Evolutionary conservation across 2,797 vertebrate genomes (phyloP).

Genomic region (Pseudochirops corinnae): DNA sequence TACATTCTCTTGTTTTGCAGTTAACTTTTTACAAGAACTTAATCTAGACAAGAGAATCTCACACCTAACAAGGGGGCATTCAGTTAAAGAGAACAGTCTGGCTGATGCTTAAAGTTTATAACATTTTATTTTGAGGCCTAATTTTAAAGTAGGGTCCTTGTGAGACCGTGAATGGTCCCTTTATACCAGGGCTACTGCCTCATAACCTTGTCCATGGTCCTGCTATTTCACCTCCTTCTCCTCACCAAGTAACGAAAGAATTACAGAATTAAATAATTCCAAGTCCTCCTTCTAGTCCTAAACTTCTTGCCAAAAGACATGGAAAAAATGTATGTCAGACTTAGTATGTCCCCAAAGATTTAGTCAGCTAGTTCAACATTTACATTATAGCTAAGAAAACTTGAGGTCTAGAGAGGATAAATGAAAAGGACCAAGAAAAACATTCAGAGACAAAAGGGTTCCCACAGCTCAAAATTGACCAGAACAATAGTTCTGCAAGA

Average conservation of each 20-base stretch:
- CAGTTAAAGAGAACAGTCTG: constrained; percentile 25
- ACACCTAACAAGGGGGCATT: background rate
- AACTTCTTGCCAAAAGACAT: background rate
- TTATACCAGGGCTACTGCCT: background rate
- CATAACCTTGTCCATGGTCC: constrained; percentile 16
- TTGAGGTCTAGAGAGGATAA: background rate
- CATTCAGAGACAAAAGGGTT: background rate
- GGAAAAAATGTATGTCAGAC: background rate
- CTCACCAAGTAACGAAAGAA: background rate
- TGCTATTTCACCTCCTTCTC: background rate
- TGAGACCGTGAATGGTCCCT: background rate
- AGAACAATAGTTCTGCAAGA: background rate
- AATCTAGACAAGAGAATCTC: background rate
- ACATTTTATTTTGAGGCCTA: constrained; percentile 41
- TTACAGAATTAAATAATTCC: background rate
- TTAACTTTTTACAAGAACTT: background rate
- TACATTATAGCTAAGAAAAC: background rate
- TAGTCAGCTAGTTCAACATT: background rate
- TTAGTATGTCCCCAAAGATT: background rate
- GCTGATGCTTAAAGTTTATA: constrained; percentile 10
- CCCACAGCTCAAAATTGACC: background rate
- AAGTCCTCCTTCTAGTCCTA: background rate
- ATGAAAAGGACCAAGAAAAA: background rate
- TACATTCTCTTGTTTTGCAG: background rate
- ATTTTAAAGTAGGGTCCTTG: constrained; percentile 1